Percentiles rank a stretch among this genome's conserved stretches.
phyloP scores from a whole-genome alignment of 2,888 invertebrate species.

The Augiades crinisus region DNA sequence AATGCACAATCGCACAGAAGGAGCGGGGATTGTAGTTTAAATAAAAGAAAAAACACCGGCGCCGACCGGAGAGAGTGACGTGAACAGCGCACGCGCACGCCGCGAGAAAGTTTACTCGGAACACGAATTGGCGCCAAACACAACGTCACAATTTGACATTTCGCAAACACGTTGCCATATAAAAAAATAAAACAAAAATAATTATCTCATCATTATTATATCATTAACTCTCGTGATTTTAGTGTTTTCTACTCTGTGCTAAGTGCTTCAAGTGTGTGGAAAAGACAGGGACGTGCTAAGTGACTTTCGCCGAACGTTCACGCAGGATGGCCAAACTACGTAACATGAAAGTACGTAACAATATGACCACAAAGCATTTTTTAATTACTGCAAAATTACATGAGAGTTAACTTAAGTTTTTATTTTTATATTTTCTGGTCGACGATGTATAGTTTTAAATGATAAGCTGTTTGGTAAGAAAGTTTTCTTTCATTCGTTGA shows the following conservation, averaged over 20 bases:
- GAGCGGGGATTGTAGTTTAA: constrained; percentile 25
- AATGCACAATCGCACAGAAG: constrained; percentile 48
- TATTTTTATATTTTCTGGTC: constrained; percentile 4
- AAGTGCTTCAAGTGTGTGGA: constrained; percentile 46
- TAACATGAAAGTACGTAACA: constrained; percentile 54
- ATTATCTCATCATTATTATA: background rate
- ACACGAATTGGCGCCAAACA: constrained; percentile 50
- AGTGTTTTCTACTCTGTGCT: constrained; percentile 41
- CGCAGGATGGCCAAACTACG: constrained; percentile 63
- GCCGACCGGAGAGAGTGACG: constrained; percentile 70
- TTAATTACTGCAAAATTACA: constrained; percentile 15
- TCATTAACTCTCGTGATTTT: constrained; percentile 24
- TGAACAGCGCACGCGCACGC: constrained; percentile 47
- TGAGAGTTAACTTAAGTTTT: constrained; percentile 6
- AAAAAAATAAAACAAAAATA: constrained; percentile 27
- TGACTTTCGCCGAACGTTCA: constrained; percentile 59
- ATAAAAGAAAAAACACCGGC: constrained; percentile 63
- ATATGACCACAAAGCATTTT: constrained; percentile 6
- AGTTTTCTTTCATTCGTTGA: too few species aligned
- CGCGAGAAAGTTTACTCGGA: constrained; percentile 47
- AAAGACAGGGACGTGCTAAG: constrained; percentile 43
- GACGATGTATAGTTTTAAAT: constrained; percentile 9
- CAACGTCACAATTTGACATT: constrained; percentile 26
- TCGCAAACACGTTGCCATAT: too few species aligned
- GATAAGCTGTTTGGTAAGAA: background rate